Base-by-base conservation (phyloP, 2,888 invertebrate genomes). In the Neoitamus cyanurus region DNA sequence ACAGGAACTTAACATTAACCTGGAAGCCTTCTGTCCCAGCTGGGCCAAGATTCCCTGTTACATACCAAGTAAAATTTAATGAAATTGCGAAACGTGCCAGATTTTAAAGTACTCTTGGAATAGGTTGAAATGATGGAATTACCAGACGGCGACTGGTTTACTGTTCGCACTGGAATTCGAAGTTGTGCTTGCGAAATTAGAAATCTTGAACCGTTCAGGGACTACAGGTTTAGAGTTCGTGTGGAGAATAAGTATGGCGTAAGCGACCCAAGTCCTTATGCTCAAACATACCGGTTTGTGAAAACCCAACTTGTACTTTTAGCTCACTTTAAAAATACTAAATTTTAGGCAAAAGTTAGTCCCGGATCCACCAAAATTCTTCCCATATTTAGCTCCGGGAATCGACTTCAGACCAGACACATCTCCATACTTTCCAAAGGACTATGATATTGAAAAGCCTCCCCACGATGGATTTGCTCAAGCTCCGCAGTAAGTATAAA, bases 231-330 rank as follows among this genome's bases (percentile, higher is more conserved):
- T 93, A 94, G 99, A 85, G 94, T 99, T 48, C 94, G 98, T 46
- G 99, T 99, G 2, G 98, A 99, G 90, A 99, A 99, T 92, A 97
- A 97, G 90, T 97, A 96, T 90, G 99, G 99, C 69, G 94, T 98
- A 87, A 98, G 98, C 91, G 99, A 99, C 90, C 99, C 99, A 0
- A 98, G 98, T 84, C 98, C 98, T 0, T 96, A 95, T 89, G 96
- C 97, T 1, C 93, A 95, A 88, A 97, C 97, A 0, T 95, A 95
- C 89, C 90, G 90, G 90, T 90, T 58, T 58, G 58, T 58, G 11
- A 20, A 58, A n/a, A n/a, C n/a, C n/a, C n/a, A n/a, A n/a, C 9
- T 58, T 25, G 25, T 15, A 58, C 15, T 20, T 20, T 58, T 58
- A 20, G 1, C 31, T 20, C 7, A 46, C 9, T 34, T 75, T 7